Conservation (phyloP, 2,113 vertebrate genomes). For the Neolamprologus tretocephalus region DNA sequence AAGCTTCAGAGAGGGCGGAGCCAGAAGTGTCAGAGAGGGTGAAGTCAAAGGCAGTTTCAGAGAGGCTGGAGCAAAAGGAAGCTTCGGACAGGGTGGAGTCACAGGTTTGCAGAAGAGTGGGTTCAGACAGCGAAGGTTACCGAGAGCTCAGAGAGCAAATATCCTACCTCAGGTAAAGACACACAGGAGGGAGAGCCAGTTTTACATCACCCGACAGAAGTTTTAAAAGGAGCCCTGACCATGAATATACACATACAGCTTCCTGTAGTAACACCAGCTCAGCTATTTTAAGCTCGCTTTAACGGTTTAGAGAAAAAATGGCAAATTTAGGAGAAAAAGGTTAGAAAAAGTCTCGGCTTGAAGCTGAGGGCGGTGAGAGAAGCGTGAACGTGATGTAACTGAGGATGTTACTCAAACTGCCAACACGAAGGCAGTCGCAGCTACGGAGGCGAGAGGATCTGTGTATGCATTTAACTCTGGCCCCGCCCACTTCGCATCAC, state of each 20-base stretch:
- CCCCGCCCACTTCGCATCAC: not conserved
- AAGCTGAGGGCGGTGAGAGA: not conserved
- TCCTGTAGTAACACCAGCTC: not conserved
- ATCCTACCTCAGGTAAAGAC: not conserved
- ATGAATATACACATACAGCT: not conserved
- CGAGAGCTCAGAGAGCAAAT: constrained; percentile 5
- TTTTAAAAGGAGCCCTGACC: not conserved
- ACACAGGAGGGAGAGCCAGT: not conserved
- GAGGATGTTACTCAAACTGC: not conserved
- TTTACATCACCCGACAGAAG: not conserved
- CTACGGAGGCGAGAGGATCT: not conserved
- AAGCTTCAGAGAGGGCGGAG: not conserved
- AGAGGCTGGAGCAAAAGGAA: not conserved
- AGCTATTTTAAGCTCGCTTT: not conserved
- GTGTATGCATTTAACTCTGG: not conserved
- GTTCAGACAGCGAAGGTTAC: not conserved
- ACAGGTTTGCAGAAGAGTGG: not conserved
- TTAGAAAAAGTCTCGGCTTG: not conserved
- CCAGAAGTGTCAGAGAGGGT: not conserved
- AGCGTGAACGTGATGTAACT: not conserved
- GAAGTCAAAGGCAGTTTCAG: not conserved
- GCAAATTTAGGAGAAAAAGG: not conserved
- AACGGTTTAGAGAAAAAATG: not conserved
- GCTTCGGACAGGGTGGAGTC: not conserved
- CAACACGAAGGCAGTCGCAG: not conserved